Conservation (phyloP, 2,797 vertebrate genomes). For the Neostethus bicornis region DNA sequence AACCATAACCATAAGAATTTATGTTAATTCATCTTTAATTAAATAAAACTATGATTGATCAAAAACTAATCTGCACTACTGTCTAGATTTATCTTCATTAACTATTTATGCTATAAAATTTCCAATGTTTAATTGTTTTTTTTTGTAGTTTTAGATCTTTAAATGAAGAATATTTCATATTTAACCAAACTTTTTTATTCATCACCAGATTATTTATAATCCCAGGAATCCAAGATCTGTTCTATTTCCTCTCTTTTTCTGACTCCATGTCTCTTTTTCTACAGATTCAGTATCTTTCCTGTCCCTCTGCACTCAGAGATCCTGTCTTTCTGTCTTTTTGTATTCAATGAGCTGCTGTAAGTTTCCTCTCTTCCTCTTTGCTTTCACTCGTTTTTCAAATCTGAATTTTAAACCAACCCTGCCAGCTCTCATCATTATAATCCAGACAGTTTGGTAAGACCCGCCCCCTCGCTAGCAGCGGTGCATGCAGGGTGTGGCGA, state of each 20-base stretch:
- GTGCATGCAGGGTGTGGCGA: slow-evolving; percentile 16
- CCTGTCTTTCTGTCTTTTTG: slow-evolving; percentile 67
- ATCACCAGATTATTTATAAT: slow-evolving; percentile 3
- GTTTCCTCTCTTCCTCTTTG: slow-evolving; percentile 58
- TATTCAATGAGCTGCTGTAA: slow-evolving; percentile 69
- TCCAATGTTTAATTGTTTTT: too few relatives aligned
- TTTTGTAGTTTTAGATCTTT: too few relatives aligned
- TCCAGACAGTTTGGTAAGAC: slow-evolving; percentile 1
- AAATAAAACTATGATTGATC: too few relatives aligned
- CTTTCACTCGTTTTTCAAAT: slow-evolving; percentile 17
- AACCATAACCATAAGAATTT: too few relatives aligned
- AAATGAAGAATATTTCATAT: not conserved
- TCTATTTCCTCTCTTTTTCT: slow-evolving; percentile 27
- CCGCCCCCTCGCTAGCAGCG: not conserved
- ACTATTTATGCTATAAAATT: too few relatives aligned
- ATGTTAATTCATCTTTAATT: too few relatives aligned
- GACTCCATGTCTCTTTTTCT: slow-evolving; percentile 58
- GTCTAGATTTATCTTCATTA: too few relatives aligned
- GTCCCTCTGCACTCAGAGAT: slow-evolving; percentile 64
- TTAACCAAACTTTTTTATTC: not conserved
- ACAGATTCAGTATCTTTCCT: slow-evolving; percentile 67
- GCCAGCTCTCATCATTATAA: not conserved
- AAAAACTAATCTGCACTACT: too few relatives aligned
- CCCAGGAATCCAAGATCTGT: not conserved
- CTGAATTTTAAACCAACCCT: not conserved